Evolutionary conservation across 1,140 invertebrate genomes (phyloP), one percentile per base, ranked within the genome.

Genomic region (Diachasmimorpha longicaudata): DNA sequence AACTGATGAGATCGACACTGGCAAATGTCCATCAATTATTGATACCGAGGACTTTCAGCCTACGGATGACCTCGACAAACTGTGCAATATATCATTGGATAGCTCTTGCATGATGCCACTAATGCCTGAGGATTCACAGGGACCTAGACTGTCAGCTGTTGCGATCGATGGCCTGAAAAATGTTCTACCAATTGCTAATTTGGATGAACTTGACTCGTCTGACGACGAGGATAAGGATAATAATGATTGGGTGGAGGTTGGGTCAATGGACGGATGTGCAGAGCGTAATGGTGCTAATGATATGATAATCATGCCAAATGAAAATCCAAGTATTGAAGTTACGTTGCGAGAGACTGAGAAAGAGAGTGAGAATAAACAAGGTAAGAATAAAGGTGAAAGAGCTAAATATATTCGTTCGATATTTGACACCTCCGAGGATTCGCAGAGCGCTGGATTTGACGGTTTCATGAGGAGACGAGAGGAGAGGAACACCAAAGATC

Each of bases 81-180:
- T 79, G n/a, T 79, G 78, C 63, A 76, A 78, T 68, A 78, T 76
- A 66, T 80, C 76, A n/a, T 46, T 78, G 31, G 79, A 79, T n/a
- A 69, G 31, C 31, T 68, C 69, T 19, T 79, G 74, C 37, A 82
- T 77, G 55, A 77, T 85, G 8, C 81, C 81, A 42, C 46, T 84
- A 4, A 81, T 83, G 37, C 75, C 79, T 9, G 79, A 74, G 0
- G 83, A 82, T 31, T 68, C 25, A 2, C 66, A 68, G 14, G 66
- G n/a, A 5, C 25, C 66, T 6, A 14, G 66, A 39, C 36, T 68
- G 4, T 68, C 66, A 37, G 3, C 36, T 0, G 72, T 75, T 10
- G 79, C 83, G 8, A 84, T 84, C 78, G 84, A 85, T 37, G 82
- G 78, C 0, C 83, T 84, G 3, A 85, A 83, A 58, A 79, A 83